Base-by-base conservation (phyloP, 2,113 vertebrate species). In the Spermophilus dauricus region DNA sequence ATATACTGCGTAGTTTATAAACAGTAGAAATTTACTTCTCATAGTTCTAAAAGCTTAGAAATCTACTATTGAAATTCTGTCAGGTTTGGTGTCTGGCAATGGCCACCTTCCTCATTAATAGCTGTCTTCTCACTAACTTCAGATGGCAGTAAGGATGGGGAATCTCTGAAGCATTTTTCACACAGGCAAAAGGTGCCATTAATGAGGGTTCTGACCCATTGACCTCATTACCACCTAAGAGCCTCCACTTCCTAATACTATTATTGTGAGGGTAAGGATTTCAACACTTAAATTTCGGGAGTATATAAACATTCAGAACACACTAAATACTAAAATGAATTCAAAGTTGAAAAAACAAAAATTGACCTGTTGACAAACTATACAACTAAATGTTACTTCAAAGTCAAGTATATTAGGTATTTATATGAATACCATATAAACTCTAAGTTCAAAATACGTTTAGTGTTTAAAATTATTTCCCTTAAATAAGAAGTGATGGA, bases 331-430 rank as follows among this genome's bases (percentile, higher is more conserved):
- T 80, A 93, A 94, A 87, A 90, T 85, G 2, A 8, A 92, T 48
- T 89, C 20, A 51, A 91, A 89, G 69, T 9, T 72, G 28, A 94
- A 93, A 94, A 85, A 85, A 18, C 61, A 63, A 96, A 80, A 90
- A 69, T 73, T 77, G 82, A 83, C 34, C 48, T 87, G 5, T 34
- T 86, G 75, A 89, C 65, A 95, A 96, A 72, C 42, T 90, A 89
- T n/a, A 61, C 4, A 92, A 63, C 13, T 8, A 80, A 92, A 94
- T 70, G 61, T 93, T 94, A 86, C 30, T 63, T 73, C n/a, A 90
- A 87, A 89, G 8, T n/a, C 58, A 89, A 67, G 8, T 76, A 80
- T 75, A 63, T 65, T 90, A 84, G 14, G 42, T 16, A 28, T 20
- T 89, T 9, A 61, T 8, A 93, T 81, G 22, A 83, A 84, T 51